Conservation (phyloP, 1,140 invertebrate species). For the Ectropis grisescens region DNA sequence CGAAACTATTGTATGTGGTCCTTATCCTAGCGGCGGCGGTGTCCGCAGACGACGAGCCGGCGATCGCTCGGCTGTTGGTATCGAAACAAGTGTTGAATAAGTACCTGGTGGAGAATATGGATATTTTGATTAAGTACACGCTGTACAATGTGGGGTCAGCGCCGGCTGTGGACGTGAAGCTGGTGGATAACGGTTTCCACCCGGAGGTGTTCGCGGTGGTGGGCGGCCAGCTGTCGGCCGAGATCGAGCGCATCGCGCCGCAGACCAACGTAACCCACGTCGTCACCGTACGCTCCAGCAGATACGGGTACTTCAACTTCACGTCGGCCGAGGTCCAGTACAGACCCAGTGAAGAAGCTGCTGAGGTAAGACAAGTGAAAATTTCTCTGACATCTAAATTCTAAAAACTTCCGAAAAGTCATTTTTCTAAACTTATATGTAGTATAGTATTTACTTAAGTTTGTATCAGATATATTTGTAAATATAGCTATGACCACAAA, state of each 20-base stretch:
- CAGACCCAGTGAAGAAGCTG: constrained; percentile 82
- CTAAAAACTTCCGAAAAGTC: too few species aligned
- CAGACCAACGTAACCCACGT: constrained; percentile 95
- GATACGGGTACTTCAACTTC: constrained; percentile 97
- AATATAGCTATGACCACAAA: too few species aligned
- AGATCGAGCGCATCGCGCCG: constrained; percentile 91
- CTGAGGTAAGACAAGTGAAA: constrained; percentile 74
- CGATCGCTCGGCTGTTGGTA: constrained; percentile 80
- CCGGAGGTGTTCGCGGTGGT: constrained; percentile 89
- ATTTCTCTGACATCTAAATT: too few species aligned
- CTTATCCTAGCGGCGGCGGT: constrained; percentile 50
- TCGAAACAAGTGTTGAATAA: constrained; percentile 96
- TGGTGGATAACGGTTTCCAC: constrained; percentile 92
- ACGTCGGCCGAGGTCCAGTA: constrained; percentile 95
- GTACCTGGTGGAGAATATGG: constrained; percentile 98
- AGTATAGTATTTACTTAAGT: too few species aligned
- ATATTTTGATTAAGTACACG: constrained; percentile 94
- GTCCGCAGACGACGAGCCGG: constrained; percentile 75
- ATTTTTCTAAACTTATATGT: too few species aligned
- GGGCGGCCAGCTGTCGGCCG: constrained; percentile 85
- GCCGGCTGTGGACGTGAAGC: constrained; percentile 89
- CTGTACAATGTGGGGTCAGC: constrained; percentile 88
- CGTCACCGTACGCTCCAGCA: constrained; percentile 90
- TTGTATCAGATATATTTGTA: too few species aligned
- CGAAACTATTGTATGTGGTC: constrained; percentile 45